Evolutionary conservation across 2,113 vertebrate genomes (phyloP).

Genomic region (Ictidomys tridecemlineatus): DNA sequence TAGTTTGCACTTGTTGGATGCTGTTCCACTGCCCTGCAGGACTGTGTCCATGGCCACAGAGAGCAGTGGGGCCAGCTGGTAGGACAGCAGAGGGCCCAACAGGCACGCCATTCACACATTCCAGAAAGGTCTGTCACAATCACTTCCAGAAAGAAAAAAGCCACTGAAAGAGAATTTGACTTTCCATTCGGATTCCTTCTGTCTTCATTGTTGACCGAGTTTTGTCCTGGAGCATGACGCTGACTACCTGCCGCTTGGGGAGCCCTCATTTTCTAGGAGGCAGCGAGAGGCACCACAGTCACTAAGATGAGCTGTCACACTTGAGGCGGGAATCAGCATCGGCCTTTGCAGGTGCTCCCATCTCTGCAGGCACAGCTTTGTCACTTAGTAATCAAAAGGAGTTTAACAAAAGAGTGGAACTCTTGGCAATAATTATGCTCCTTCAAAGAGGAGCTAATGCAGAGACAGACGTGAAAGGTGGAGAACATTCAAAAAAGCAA

Average conservation of each 20-base stretch:
- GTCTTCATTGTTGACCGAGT: too few species aligned
- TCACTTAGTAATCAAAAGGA: slow-evolving; percentile 27
- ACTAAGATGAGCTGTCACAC: background rate
- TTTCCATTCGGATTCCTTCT: background rate
- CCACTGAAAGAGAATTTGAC: background rate
- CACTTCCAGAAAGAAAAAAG: background rate
- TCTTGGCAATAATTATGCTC: slow-evolving; percentile 1
- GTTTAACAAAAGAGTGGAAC: background rate
- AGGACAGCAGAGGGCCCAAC: background rate
- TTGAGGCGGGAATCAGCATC: background rate
- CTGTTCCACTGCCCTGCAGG: background rate
- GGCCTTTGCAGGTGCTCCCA: background rate
- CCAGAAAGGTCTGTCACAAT: fast-evolving
- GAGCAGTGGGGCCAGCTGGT: background rate
- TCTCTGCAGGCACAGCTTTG: slow-evolving; percentile 21
- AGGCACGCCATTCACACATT: background rate
- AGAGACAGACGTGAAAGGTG: slow-evolving; percentile 6
- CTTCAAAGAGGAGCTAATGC: slow-evolving; percentile 15
- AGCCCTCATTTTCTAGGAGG: background rate
- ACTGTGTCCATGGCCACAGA: fast-evolving
- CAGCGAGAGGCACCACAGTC: fast-evolving
- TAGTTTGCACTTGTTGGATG: background rate
- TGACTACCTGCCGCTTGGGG: background rate
- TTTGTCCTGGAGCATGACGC: background rate
- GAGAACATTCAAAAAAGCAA: slow-evolving; percentile 50